These are phyloP conservation scores for Hylaea fasciaria DNA, from an alignment of 2,888 invertebrate genomes.

Conservation along the genomic window DNA sequence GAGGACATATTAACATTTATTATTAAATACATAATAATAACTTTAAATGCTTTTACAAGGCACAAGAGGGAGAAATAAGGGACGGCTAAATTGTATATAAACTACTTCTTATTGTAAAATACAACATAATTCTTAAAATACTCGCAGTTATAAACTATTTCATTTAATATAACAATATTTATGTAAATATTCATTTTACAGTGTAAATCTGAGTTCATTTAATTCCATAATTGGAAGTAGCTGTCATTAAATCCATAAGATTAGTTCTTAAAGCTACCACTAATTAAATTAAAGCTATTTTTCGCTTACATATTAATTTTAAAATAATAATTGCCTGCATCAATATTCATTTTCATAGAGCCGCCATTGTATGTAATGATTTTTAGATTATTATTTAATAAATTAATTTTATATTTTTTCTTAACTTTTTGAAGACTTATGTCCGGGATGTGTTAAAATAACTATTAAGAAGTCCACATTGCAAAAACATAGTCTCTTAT, in stretches of 20 bases:
- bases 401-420: too few species aligned
- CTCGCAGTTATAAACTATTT: background rate
- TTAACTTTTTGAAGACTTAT: too few species aligned
- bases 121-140: background rate
- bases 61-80: slow-evolving; percentile 1
- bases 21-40: too few species aligned
- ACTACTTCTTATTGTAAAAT: background rate
- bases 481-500: too few species aligned
- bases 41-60: background rate
- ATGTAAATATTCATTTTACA: background rate
- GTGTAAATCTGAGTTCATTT: background rate
- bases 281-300: slow-evolving; percentile 42
- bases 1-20: too few species aligned
- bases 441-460: too few species aligned
- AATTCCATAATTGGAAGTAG: too few species aligned
- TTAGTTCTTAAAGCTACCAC: slow-evolving; percentile 16
- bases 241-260: background rate
- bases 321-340: slow-evolving; percentile 4
- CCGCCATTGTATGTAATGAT: background rate
- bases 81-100: background rate
- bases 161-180: background rate
- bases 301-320: slow-evolving; percentile 19
- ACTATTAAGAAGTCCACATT: too few species aligned
- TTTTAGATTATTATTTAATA: too few species aligned
- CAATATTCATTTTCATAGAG: background rate